phyloP scores from a whole-genome alignment of 2,797 vertebrate species.

The Balearica regulorum region DNA sequence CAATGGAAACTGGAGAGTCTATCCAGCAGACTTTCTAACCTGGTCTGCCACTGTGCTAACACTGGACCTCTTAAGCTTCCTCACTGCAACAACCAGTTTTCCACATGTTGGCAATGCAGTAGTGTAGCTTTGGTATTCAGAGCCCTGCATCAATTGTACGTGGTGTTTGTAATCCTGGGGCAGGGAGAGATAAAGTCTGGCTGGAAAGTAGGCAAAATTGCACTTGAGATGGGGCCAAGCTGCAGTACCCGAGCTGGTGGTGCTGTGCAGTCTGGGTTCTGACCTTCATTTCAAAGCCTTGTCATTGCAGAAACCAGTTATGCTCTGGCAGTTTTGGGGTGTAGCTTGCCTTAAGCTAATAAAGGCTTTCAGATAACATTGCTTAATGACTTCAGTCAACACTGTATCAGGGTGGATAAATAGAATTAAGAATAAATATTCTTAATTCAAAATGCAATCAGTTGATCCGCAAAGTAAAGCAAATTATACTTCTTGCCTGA shows the following conservation, averaged over 20 bases:
- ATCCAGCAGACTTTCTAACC: background rate
- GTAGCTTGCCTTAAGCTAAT: slow-evolving; percentile 48
- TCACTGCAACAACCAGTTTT: background rate
- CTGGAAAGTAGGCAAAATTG: background rate
- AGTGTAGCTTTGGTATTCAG: background rate
- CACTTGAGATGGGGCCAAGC: background rate
- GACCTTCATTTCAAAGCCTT: slow-evolving; percentile 46
- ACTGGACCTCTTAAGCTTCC: background rate
- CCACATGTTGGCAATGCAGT: background rate
- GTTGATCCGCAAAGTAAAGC: slow-evolving; percentile 11
- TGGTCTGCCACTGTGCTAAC: background rate
- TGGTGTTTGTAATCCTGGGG: slow-evolving; percentile 2
- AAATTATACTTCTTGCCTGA: background rate
- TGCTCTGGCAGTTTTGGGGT: slow-evolving; percentile 16
- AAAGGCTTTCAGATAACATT: slow-evolving; percentile 53
- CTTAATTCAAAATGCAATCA: slow-evolving; percentile 23
- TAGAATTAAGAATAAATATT: slow-evolving; percentile 25
- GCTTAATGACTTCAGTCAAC: slow-evolving; percentile 51
- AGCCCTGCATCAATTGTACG: slow-evolving; percentile 22
- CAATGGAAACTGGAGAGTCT: background rate
- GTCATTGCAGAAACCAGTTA: background rate
- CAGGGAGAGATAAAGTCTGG: slow-evolving; percentile 2
- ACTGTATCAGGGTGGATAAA: background rate
- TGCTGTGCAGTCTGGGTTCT: background rate
- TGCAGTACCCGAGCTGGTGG: background rate